phyloP scores from a whole-genome alignment of 2,888 invertebrate species.

The Lasius fuliginosus region DNA sequence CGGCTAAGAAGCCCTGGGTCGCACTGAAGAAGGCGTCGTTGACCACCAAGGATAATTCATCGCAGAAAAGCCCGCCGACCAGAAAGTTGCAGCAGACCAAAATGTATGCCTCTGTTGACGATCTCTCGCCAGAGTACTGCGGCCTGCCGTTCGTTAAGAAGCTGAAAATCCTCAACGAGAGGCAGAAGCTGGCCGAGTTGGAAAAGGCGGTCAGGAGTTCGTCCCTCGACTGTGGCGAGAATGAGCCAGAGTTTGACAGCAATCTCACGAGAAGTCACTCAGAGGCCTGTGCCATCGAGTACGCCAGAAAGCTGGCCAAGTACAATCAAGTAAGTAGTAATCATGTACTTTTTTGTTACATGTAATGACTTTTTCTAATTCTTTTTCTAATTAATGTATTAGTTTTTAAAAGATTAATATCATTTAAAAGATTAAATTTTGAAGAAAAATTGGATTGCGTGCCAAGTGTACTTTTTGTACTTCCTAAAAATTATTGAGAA shows the following conservation, averaged over 20 bases:
- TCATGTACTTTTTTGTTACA: neutral
- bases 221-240: constrained; percentile 92
- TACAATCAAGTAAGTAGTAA: constrained; percentile 80
- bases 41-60: constrained; percentile 74
- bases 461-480: neutral
- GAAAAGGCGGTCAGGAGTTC: constrained; percentile 93
- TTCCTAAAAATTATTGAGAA: constrained; percentile 7
- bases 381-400: neutral
- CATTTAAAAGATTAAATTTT: neutral
- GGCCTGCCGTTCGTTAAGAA: constrained; percentile 96
- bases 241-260: constrained; percentile 87
- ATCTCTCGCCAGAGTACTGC: constrained; percentile 95
- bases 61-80: constrained; percentile 77
- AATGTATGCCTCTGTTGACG: constrained; percentile 94
- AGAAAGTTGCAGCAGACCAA: constrained; percentile 86
- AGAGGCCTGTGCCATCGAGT: constrained; percentile 93
- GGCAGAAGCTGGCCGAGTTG: constrained; percentile 94
- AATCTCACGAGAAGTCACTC: constrained; percentile 92
- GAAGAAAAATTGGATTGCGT: neutral
- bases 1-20: constrained; percentile 90
- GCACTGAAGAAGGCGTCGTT: constrained; percentile 91
- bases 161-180: constrained; percentile 94
- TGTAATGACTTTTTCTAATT: neutral
- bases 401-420: neutral
- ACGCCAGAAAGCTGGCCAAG: constrained; percentile 84